Conservation (phyloP, 2,797 vertebrate genomes). For the Notoglanidium macrostoma region DNA sequence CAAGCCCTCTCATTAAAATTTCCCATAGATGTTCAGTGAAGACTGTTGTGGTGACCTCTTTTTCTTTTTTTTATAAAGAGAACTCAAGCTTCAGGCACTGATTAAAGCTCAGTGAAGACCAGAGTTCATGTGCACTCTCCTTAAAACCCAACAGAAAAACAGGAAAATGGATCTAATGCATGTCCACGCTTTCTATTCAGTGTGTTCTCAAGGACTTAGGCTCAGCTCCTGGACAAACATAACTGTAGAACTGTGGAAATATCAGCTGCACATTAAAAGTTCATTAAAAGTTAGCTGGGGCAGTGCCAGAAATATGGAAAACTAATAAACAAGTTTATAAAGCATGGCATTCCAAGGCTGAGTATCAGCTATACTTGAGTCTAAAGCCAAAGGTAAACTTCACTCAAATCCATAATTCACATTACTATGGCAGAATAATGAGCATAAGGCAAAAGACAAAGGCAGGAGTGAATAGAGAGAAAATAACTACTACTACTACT, state of each 20-base stretch:
- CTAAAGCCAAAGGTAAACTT: background rate
- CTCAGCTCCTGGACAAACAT: constrained; percentile 23
- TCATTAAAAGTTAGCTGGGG: background rate
- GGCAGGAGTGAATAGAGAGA: background rate
- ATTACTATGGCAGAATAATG: background rate
- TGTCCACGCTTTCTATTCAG: constrained; percentile 23
- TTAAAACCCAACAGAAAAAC: background rate
- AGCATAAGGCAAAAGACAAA: constrained; percentile 21
- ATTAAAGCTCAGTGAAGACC: constrained; percentile 50
- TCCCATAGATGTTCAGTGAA: constrained; percentile 49
- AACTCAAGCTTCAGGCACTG: constrained; percentile 36
- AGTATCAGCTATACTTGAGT: background rate
- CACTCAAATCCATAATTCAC: constrained; percentile 5
- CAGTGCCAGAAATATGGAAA: background rate
- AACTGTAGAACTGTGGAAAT: constrained; percentile 23
- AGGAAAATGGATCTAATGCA: constrained; percentile 35
- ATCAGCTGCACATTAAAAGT: constrained; percentile 40
- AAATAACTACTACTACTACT: background rate
- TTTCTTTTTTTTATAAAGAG: constrained; percentile 8
- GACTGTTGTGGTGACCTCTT: constrained; percentile 44
- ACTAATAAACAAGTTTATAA: constrained; percentile 44
- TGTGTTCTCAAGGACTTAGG: constrained; percentile 19
- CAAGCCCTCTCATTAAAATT: constrained; percentile 55
- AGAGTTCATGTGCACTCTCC: constrained; percentile 44
- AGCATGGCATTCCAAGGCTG: constrained; percentile 13